Percentiles rank a stretch among this genome's conserved stretches.
Conservation (phyloP, 2,797 vertebrate genomes). For the Sternarchorhynchus goeldii region DNA sequence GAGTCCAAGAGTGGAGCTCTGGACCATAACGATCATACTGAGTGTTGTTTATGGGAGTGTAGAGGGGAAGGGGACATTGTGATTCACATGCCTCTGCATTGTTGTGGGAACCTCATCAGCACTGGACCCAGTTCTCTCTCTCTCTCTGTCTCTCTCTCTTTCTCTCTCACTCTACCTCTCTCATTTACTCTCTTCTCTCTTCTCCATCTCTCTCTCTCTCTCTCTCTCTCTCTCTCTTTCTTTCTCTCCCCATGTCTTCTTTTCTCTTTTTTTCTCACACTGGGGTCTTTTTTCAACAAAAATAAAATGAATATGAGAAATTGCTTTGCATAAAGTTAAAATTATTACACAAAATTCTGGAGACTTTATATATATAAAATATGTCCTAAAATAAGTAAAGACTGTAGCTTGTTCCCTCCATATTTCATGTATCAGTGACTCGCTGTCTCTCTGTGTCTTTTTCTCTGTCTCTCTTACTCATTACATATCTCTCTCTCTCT, state of each 20-base stretch:
- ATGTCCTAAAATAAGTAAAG: too few species aligned
- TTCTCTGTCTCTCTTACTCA: neutral
- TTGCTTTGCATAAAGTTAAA: too few species aligned
- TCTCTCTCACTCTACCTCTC: constrained; percentile 20
- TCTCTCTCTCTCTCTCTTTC: constrained; percentile 10
- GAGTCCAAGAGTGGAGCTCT: constrained; percentile 42
- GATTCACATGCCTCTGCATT: constrained; percentile 64
- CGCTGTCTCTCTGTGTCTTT: constrained; percentile 8
- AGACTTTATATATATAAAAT: too few species aligned
- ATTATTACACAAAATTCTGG: too few species aligned
- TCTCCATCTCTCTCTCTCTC: constrained; percentile 9
- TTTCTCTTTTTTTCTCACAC: neutral
- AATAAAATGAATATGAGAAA: neutral
- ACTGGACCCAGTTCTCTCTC: constrained; percentile 32
- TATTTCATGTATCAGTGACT: too few species aligned
- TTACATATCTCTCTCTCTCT: neutral
- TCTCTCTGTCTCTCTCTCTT: constrained; percentile 8
- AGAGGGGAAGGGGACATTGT: constrained; percentile 49
- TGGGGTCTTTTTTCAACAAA: neutral
- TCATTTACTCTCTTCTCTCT: neutral
- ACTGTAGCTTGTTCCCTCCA: too few species aligned
- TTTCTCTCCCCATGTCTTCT: neutral
- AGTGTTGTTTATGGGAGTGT: constrained; percentile 61
- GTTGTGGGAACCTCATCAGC: constrained; percentile 68
- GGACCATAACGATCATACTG: constrained; percentile 64